phyloP scores from a whole-genome alignment of 2,113 vertebrate species.

The Lethenteron reissneri region DNA sequence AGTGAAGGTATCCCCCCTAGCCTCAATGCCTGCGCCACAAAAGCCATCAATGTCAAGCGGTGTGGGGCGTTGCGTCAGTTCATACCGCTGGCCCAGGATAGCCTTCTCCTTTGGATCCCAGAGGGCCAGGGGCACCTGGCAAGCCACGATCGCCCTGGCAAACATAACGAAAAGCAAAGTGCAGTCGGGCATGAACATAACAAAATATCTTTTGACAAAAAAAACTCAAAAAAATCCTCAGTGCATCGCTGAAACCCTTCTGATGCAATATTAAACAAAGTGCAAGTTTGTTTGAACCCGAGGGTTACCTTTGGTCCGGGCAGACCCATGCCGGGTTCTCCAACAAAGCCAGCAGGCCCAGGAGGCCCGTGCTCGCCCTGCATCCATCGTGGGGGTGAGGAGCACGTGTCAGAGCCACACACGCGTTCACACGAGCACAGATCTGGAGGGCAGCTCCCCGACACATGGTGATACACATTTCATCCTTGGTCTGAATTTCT shows the following conservation, averaged over 20 bases:
- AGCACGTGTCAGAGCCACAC: too few species aligned
- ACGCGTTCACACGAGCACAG: too few species aligned
- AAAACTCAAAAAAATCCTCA: too few species aligned
- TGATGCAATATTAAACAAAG: too few species aligned
- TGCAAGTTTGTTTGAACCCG: not conserved
- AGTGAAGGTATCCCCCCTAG: too few species aligned
- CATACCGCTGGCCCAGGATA: conserved; percentile 40
- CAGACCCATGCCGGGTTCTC: not conserved
- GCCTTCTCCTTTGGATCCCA: conserved; percentile 56
- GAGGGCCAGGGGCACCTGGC: conserved; percentile 31
- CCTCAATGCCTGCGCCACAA: too few species aligned
- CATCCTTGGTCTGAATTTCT: too few species aligned
- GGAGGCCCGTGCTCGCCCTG: not conserved
- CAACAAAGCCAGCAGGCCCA: not conserved
- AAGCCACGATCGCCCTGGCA: conserved; percentile 47
- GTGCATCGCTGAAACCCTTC: too few species aligned
- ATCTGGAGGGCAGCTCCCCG: too few species aligned
- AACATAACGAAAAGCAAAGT: conserved; percentile 10
- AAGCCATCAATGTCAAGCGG: too few species aligned
- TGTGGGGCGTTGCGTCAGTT: not conserved
- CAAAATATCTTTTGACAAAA: not conserved
- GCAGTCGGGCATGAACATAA: not conserved
- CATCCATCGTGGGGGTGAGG: not conserved
- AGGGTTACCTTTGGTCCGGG: conserved; percentile 2
- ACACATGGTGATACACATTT: too few species aligned